phyloP scores from a whole-genome alignment of 2,113 vertebrate genomes.

The Echinops telfairi region DNA sequence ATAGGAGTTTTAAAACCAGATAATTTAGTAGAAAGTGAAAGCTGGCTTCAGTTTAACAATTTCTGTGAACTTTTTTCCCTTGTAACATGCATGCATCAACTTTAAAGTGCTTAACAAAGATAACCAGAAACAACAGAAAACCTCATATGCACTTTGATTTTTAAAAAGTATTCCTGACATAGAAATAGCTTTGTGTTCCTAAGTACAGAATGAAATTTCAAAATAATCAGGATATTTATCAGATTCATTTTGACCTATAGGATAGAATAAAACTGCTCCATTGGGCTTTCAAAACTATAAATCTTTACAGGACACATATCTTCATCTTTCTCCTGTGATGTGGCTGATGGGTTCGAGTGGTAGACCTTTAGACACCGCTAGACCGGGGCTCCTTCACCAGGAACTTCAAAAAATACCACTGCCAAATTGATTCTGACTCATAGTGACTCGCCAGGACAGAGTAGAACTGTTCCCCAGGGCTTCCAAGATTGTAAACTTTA shows the following conservation, averaged over 20 bases:
- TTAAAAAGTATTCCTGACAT: neutral
- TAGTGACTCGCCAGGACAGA: neutral
- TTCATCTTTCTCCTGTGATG: no score
- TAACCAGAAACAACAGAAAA: neutral
- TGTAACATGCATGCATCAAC: slow-evolving; percentile 21
- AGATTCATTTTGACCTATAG: neutral
- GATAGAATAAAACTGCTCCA: neutral
- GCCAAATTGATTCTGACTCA: no score
- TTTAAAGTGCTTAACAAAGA: slow-evolving; percentile 2
- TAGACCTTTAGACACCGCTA: no score
- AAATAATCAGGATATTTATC: neutral
- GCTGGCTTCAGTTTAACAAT: neutral
- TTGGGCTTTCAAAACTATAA: no score
- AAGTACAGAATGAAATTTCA: slow-evolving; percentile 40
- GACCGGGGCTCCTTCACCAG: no score
- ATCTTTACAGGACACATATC: no score
- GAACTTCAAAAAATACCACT: no score
- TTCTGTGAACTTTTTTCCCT: neutral
- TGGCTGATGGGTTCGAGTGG: no score
- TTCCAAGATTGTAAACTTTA: neutral
- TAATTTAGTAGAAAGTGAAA: slow-evolving; percentile 1
- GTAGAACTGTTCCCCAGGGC: neutral
- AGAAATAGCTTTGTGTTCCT: slow-evolving; percentile 11
- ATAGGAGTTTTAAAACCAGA: slow-evolving; percentile 9
- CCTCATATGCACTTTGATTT: neutral